Percentiles rank a stretch among this genome's conserved stretches.
phyloP scores from a whole-genome alignment of 2,888 invertebrate species.

The Hirtodrosophila histrioides region DNA sequence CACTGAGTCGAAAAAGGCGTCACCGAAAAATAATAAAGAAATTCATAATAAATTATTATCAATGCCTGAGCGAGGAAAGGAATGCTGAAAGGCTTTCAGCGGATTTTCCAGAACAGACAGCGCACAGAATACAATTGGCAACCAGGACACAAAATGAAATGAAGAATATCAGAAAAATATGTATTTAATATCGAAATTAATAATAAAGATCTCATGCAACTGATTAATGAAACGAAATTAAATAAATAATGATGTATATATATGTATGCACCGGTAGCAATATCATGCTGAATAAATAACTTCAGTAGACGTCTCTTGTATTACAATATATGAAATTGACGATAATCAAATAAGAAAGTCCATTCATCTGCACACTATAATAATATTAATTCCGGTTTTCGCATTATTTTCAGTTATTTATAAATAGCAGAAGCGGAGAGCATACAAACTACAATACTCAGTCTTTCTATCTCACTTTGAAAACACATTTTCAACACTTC shows the following conservation, averaged over 20 bases:
- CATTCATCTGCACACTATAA: too few species aligned
- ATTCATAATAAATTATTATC: conserved; percentile 69
- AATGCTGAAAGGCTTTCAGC: conserved; percentile 53
- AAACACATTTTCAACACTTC: too few species aligned
- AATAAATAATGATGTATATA: conserved; percentile 26
- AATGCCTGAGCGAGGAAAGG: conserved; percentile 35
- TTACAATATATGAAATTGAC: not conserved
- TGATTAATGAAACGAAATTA: conserved; percentile 39
- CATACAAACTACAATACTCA: too few species aligned
- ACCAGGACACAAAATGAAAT: conserved; percentile 6
- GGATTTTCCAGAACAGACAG: conserved; percentile 8
- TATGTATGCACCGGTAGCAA: too few species aligned
- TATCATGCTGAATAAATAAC: too few species aligned
- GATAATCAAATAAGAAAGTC: too few species aligned
- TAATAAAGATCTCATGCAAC: conserved; percentile 33
- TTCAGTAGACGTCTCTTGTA: too few species aligned
- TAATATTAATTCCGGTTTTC: too few species aligned
- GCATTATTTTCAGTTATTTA: too few species aligned
- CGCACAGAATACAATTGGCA: conserved; percentile 4
- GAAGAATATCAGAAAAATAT: conserved; percentile 4
- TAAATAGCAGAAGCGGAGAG: too few species aligned
- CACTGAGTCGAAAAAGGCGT: conserved; percentile 28
- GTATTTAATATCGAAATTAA: conserved; percentile 46
- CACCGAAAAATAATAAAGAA: conserved; percentile 58
- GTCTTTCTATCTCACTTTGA: too few species aligned